These are phyloP conservation scores for Dromaius novaehollandiae DNA, from an alignment of 2,113 vertebrate species.

Conservation along the genomic window DNA sequence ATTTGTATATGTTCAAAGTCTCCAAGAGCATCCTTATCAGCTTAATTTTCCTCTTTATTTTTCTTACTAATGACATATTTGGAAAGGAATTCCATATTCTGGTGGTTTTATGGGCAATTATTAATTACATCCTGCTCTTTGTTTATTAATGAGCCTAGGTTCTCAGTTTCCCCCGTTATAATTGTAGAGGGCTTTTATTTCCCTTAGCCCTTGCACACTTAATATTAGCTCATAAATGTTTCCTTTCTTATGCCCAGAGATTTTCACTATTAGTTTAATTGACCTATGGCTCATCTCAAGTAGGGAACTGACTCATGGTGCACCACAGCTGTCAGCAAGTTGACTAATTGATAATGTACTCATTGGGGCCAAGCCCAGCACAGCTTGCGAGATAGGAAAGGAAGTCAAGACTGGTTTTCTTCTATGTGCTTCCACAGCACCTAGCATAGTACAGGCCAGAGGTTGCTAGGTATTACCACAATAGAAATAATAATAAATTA, in stretches of 20 bases:
- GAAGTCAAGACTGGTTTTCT: not conserved
- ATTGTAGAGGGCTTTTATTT: constrained; percentile 16
- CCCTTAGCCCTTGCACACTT: not conserved
- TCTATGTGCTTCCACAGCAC: not conserved
- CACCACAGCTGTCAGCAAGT: constrained; percentile 23
- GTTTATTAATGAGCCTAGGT: constrained; percentile 39
- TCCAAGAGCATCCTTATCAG: constrained; percentile 22
- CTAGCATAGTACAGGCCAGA: not conserved
- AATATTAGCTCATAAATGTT: constrained; percentile 25
- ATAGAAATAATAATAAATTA: not conserved
- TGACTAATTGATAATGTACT: not conserved
- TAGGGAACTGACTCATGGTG: not conserved
- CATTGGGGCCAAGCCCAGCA: not conserved
- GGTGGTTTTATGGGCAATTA: not conserved
- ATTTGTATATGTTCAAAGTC: not conserved
- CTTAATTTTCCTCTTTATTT: constrained; percentile 36
- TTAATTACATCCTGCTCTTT: constrained; percentile 59
- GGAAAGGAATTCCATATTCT: constrained; percentile 46
- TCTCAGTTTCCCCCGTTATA: constrained; percentile 7
- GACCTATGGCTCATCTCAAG: not conserved
- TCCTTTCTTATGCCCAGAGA: constrained; percentile 32
- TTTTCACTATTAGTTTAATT: constrained; percentile 26
- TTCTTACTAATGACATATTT: constrained; percentile 21
- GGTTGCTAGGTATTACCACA: not conserved
- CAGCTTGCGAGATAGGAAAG: not conserved